Percentiles rank a stretch among this genome's conserved stretches.
Conservation (phyloP, 2,113 vertebrate species). For the Bambusicola thoracicus region DNA sequence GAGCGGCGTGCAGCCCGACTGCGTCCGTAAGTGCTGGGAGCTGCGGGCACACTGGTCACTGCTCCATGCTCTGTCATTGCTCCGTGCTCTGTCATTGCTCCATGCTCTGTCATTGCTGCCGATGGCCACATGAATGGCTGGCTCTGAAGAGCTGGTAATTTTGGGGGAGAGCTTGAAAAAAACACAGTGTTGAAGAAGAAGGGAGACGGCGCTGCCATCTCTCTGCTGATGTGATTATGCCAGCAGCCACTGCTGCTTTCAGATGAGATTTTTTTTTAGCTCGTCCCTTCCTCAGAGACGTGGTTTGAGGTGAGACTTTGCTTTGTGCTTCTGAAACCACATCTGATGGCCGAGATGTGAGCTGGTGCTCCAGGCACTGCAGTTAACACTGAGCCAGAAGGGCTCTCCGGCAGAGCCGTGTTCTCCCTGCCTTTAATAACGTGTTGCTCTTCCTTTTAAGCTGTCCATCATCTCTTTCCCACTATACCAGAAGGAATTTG, state of each 20-base stretch:
- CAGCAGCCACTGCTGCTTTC: not conserved
- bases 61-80: fast-evolving
- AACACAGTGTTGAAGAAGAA: fast-evolving
- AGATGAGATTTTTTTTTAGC: not conserved
- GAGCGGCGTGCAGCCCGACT: conserved; percentile 94
- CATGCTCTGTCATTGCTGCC: not conserved
- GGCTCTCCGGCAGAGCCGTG: not conserved
- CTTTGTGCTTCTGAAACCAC: not conserved
- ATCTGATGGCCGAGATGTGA: not conserved
- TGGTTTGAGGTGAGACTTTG: not conserved
- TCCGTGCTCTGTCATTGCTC: not conserved
- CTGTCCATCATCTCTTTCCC: not conserved
- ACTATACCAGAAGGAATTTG: not conserved
- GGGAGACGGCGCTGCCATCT: not conserved
- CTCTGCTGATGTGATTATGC: fast-evolving
- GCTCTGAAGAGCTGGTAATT: not conserved
- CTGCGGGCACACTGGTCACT: fast-evolving
- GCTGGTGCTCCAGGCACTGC: not conserved
- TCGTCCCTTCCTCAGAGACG: not conserved
- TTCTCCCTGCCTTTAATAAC: not conserved
- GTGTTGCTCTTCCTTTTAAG: not conserved
- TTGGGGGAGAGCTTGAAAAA: not conserved
- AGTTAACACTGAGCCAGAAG: not conserved
- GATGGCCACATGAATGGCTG: fast-evolving
- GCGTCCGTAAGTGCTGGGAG: conserved; percentile 85